Percentiles rank a stretch among this genome's conserved stretches.
Evolutionary conservation across 2,797 vertebrate species (phyloP).

Genomic region (Epinephelus coioides): DNA sequence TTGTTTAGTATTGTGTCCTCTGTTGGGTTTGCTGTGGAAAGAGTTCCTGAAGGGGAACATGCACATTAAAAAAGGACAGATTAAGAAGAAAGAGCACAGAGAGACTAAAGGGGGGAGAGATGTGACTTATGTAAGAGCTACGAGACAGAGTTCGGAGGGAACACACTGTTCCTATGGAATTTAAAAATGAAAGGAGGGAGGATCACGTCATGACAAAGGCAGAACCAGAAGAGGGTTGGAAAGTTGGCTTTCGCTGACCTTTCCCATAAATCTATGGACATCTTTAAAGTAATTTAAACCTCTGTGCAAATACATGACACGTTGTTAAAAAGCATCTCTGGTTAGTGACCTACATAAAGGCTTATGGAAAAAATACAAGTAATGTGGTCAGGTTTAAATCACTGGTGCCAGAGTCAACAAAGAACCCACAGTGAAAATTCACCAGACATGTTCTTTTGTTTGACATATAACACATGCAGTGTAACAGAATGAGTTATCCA

Average conservation of each 20-base stretch:
- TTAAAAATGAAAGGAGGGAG: slow-evolving; percentile 51
- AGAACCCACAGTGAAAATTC: background rate
- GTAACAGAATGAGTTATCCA: background rate
- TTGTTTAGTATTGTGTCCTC: background rate
- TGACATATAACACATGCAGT: background rate
- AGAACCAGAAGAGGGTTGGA: slow-evolving; percentile 45
- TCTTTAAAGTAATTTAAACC: slow-evolving; percentile 55
- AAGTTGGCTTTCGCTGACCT: slow-evolving; percentile 53
- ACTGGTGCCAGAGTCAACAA: slow-evolving; percentile 14
- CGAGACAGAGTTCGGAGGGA: slow-evolving; percentile 44
- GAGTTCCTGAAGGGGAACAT: background rate
- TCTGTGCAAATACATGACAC: slow-evolving; percentile 23
- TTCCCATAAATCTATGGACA: slow-evolving; percentile 32
- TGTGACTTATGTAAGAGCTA: slow-evolving; percentile 20
- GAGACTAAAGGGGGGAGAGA: slow-evolving; percentile 2
- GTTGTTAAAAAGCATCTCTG: slow-evolving; percentile 14
- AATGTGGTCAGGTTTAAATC: slow-evolving; percentile 16
- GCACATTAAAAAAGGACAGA: background rate
- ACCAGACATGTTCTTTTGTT: background rate
- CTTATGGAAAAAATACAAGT: slow-evolving; percentile 14
- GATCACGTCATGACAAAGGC: slow-evolving; percentile 56
- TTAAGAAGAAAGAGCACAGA: background rate
- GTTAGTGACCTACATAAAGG: slow-evolving; percentile 23
- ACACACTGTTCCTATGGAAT: slow-evolving; percentile 73
- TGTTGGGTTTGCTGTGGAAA: background rate